Evolutionary conservation across 2,888 invertebrate species (phyloP), one percentile per base, ranked within the genome.

Genomic region (Tanypteryx hageni): DNA sequence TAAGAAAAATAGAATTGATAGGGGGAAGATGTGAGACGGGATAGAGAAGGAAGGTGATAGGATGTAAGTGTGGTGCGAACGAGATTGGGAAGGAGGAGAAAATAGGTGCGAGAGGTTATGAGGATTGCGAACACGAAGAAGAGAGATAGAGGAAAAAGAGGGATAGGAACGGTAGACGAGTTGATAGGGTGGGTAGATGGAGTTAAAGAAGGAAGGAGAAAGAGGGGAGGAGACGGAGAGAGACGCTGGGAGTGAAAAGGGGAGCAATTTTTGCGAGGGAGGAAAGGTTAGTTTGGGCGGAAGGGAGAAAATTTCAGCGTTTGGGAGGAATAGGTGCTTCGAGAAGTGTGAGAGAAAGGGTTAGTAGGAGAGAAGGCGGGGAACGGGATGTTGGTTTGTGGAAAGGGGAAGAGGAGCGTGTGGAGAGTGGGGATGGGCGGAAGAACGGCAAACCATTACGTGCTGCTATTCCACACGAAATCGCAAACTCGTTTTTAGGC

Each of bases 401-500:
- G 76, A 76, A 22, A 27, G 18, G 76, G 76, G 27, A 27, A 76
- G 76, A 13, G 10, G 22, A 76, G 22, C 18, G 76, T 44, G 44
- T 44, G 5, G 5, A 5, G 44, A 44, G 5, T 44, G 44, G 44
- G 5, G 44, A 3, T 44, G 5, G 44, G 44, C 44, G 44, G 44
- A 44, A 44, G 44, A 44, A 44, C 44, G 44, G 44, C 44, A 44
- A 44, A 44, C 27, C 76, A 76, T 22, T 76, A 27, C 76, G 76
- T 27, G n/a, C 68, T n/a, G 68, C 68, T n/a, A 76, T 76, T 76
- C 76, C 76, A 14, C 8, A 27, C 76, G 22, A 27, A 76, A 76
- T 76, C 76, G 27, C 76, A 76, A 76, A 76, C 76, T 76, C 76
- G 76, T 76, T 76, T 14, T 27, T 11, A 27, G 76, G 22, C 76